A percentile compares a stretch with the other conserved stretches of the same genome.
Conservation (phyloP, 2,797 vertebrate species). For the Eleutherodactylus coqui region DNA sequence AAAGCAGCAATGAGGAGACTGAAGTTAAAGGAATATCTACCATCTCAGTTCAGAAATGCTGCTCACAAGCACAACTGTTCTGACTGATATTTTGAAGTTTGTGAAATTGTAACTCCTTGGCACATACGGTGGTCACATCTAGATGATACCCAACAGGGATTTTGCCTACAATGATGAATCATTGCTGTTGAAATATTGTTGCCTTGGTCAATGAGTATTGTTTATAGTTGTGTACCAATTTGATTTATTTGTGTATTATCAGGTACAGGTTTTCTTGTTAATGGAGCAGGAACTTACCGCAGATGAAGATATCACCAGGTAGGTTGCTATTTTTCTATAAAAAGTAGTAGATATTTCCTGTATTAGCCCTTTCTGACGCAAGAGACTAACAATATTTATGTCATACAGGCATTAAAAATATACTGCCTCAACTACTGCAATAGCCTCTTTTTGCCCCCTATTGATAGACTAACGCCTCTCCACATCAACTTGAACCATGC, state of each 20-base stretch:
- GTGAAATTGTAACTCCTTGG: too few relatives aligned
- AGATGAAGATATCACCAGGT: conserved; percentile 98
- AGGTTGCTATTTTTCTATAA: conserved; percentile 58
- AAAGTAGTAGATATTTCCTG: not conserved
- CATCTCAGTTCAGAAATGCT: too few relatives aligned
- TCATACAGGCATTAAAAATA: not conserved
- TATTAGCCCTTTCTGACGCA: not conserved
- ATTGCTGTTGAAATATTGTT: not conserved
- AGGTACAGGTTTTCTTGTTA: conserved; percentile 97
- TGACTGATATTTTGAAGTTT: too few relatives aligned
- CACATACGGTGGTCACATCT: too few relatives aligned
- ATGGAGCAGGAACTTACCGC: conserved; percentile 99
- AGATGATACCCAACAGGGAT: too few relatives aligned
- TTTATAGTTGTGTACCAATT: not conserved
- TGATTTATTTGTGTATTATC: conserved; percentile 56
- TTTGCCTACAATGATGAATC: not conserved
- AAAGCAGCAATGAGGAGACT: too few relatives aligned
- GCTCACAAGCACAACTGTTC: too few relatives aligned
- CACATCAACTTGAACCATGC: too few relatives aligned
- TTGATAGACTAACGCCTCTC: not conserved
- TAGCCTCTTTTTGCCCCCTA: not conserved
- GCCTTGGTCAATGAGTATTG: too few relatives aligned
- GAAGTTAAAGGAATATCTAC: too few relatives aligned
- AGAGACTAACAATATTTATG: not conserved
- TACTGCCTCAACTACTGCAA: not conserved